Conservation (phyloP, 2,888 invertebrate genomes). For the Calliphora vomitoria region DNA sequence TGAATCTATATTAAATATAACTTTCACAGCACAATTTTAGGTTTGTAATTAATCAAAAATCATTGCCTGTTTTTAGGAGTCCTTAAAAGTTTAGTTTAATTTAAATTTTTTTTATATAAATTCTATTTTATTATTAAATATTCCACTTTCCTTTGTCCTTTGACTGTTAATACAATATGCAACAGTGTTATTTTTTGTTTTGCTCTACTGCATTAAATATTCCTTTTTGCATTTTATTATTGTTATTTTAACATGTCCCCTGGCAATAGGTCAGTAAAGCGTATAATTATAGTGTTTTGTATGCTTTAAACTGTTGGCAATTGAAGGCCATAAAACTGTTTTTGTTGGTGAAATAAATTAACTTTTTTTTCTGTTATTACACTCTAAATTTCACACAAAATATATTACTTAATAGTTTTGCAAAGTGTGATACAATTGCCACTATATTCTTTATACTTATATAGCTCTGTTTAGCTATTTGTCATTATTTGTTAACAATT, state of each 20-base stretch:
- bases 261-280: slow-evolving; percentile 49
- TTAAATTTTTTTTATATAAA: no score
- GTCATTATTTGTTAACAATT: slow-evolving; percentile 68
- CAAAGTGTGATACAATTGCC: slow-evolving; percentile 72
- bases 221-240: background rate
- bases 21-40: no score
- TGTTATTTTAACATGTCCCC: slow-evolving; percentile 1
- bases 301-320: slow-evolving; percentile 69
- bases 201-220: background rate
- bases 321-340: slow-evolving; percentile 63
- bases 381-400: background rate
- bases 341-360: slow-evolving; percentile 33
- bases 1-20: no score
- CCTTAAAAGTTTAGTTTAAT: no score
- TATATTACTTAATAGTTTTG: slow-evolving; percentile 67
- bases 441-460: slow-evolving; percentile 36
- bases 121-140: no score
- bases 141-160: no score
- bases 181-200: slow-evolving; percentile 37
- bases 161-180: background rate
- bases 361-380: background rate
- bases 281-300: slow-evolving; percentile 66
- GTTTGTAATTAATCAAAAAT: no score
- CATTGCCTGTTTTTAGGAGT: no score
- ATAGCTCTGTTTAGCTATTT: slow-evolving; percentile 25